Evolutionary conservation across 2,113 vertebrate species (phyloP), one percentile per base, ranked within the genome.

Genomic region (Spheniscus mendiculus): DNA sequence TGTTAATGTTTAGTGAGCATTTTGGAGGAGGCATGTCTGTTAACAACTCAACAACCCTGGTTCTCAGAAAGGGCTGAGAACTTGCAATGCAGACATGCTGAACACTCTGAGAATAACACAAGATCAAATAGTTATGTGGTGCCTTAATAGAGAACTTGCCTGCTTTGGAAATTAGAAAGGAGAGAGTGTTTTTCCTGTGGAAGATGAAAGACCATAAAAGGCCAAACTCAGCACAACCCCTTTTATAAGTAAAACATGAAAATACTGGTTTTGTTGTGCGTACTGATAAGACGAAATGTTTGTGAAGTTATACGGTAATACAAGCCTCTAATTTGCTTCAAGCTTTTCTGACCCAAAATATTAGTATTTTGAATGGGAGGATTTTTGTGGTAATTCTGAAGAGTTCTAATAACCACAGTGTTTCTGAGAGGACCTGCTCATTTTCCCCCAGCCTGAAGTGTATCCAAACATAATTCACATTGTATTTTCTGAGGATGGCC

Each of bases 181-280:
- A 65, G 40, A 83, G 40, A 34, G 36, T 0, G 13, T 58, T 90
- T 83, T 69, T 52, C 8, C 61, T 32, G 15, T 59, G 40, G 19
- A 84, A 93, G 73, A 58, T 38, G 36, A 62, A 96, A 96, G 45
- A 91, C 53, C 45, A 62, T 77, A 87, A 94, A 96, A 96, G 81
- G 66, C 30, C 66, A 83, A 93, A 95, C 25, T 65, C 82, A 88
- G 88, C 15, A 90, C 52, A 87, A 76, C 5, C 5, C 7, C 18
- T 83, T 91, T 86, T 42, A 49, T 45, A 84, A 79, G 34, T 49
- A 76, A 92, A 96, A 85, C 34, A 58, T 5, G 2, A 76, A 95
- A 87, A 93, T 22, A 19, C 5, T 38, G 3, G 4, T 69, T 84
- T 66, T 2, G 2, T 83, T 71, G 6, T 42, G 21, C 8, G 6